Conservation (phyloP, 2,113 vertebrate genomes). For the Asarcornis scutulata region DNA sequence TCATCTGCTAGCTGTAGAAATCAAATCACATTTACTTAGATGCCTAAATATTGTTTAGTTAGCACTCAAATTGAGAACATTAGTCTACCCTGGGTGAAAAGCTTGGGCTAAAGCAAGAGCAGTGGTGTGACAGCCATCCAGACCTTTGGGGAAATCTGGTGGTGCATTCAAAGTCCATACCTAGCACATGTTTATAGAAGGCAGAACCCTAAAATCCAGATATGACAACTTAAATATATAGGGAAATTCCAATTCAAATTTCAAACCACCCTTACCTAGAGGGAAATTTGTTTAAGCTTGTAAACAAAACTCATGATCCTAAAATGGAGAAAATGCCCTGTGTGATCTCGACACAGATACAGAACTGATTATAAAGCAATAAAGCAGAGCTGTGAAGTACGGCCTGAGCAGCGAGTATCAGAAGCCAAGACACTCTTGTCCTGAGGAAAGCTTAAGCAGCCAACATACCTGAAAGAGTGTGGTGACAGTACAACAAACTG, state of each 20-base stretch:
- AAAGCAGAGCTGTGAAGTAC: background rate
- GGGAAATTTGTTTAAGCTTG: background rate
- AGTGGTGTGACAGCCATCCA: background rate
- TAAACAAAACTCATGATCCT: background rate
- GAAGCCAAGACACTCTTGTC: background rate
- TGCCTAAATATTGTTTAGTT: background rate
- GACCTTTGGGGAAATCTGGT: background rate
- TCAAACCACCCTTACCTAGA: background rate
- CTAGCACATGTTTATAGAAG: background rate
- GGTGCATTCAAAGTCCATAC: background rate
- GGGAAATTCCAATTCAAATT: background rate
- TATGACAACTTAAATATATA: background rate
- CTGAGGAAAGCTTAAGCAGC: background rate
- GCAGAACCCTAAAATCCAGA: background rate
- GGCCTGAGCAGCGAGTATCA: background rate
- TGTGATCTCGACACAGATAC: background rate
- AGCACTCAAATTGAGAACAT: background rate
- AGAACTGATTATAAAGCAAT: background rate
- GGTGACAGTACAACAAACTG: background rate
- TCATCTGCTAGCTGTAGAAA: background rate
- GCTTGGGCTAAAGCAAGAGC: background rate
- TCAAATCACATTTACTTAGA: background rate
- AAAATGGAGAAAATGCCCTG: background rate
- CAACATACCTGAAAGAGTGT: background rate
- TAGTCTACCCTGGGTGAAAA: background rate